phyloP scores from a whole-genome alignment of 2,888 invertebrate genomes.

The Drosophila pegasa region DNA sequence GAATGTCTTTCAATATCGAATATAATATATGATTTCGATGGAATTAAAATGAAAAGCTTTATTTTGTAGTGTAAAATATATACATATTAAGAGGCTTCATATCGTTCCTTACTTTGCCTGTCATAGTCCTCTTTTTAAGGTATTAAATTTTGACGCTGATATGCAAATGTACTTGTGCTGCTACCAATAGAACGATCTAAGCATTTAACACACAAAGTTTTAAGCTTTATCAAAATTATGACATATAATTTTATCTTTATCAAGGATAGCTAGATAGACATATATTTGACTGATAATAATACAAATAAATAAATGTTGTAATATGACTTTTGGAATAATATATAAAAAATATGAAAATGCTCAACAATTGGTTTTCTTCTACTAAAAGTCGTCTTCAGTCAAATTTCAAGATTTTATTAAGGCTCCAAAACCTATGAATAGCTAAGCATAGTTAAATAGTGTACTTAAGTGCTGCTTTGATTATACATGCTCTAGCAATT shows the following conservation, averaged over 20 bases:
- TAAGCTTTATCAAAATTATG: not conserved
- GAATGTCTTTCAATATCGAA: no score
- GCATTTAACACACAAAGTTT: not conserved
- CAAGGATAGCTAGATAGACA: no score
- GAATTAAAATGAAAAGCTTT: no score
- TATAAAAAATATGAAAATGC: not conserved
- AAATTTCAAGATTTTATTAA: not conserved
- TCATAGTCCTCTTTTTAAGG: not conserved
- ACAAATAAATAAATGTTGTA: not conserved
- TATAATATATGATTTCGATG: no score
- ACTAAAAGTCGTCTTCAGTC: not conserved
- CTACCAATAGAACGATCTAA: conserved; percentile 1
- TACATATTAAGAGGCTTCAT: no score
- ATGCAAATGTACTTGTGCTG: conserved; percentile 44
- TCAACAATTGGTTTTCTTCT: not conserved
- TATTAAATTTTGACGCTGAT: conserved; percentile 41
- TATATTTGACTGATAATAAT: not conserved
- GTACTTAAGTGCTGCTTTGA: conserved; percentile 20
- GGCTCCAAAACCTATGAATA: conserved; percentile 7
- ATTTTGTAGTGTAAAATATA: no score
- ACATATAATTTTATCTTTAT: no score
- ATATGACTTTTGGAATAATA: not conserved
- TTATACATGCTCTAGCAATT: conserved; percentile 10
- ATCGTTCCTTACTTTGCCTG: no score
- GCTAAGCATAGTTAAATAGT: conserved; percentile 8